phyloP scores from a whole-genome alignment of 2,797 vertebrate genomes.

The Falco novaeseelandiae region DNA sequence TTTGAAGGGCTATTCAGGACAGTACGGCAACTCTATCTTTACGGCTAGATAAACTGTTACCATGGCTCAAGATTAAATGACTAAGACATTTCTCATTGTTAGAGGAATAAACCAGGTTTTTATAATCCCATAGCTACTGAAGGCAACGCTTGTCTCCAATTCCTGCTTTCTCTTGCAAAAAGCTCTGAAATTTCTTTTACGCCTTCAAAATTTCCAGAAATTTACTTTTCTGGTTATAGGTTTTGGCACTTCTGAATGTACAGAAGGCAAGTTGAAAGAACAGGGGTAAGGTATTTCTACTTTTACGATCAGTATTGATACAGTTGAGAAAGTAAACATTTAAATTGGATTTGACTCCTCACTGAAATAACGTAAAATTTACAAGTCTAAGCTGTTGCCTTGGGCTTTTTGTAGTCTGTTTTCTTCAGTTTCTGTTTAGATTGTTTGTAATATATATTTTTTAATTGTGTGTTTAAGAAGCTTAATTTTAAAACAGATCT shows the following conservation, averaged over 20 bases:
- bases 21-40: neutral
- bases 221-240: neutral
- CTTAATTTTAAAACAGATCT: neutral
- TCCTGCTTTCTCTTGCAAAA: neutral
- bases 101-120: neutral
- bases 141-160: neutral
- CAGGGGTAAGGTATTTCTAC: neutral
- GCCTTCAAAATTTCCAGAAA: neutral
- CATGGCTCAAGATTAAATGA: neutral
- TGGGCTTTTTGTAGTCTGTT: neutral
- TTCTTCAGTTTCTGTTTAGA: neutral
- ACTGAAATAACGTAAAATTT: neutral
- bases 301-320: neutral
- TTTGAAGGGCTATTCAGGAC: neutral
- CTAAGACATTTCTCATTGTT: neutral
- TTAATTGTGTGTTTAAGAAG: neutral
- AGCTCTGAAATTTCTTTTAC: neutral
- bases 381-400: neutral
- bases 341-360: slow-evolving; percentile 17
- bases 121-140: neutral
- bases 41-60: neutral
- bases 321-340: neutral
- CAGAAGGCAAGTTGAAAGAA: neutral
- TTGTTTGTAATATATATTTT: neutral
- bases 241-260: neutral